Percentiles rank a stretch among this genome's conserved stretches.
phyloP scores from a whole-genome alignment of 2,797 vertebrate genomes.

The Channallabes apus region DNA sequence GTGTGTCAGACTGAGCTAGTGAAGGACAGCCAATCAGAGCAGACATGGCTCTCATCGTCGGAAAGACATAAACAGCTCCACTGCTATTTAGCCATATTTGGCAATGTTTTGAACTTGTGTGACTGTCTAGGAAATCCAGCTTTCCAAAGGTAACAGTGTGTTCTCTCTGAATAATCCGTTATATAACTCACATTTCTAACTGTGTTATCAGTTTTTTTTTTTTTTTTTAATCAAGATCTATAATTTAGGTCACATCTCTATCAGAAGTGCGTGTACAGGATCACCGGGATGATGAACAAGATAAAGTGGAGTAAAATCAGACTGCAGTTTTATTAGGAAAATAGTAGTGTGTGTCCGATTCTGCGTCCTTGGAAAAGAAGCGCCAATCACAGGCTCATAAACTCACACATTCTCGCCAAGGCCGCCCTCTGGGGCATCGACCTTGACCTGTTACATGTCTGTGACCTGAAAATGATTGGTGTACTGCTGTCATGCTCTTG shows the following conservation, averaged over 20 bases:
- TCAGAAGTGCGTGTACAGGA: too few species aligned
- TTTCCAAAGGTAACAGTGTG: conserved; percentile 17
- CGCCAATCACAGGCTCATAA: conserved; percentile 15
- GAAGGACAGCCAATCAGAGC: conserved; percentile 48
- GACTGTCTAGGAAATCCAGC: conserved; percentile 19
- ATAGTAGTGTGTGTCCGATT: neutral
- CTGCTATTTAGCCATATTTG: conserved; percentile 56
- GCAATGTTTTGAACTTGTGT: conserved; percentile 43
- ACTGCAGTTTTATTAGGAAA: neutral
- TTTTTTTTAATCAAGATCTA: neutral
- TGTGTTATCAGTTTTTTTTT: neutral
- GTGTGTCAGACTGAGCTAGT: conserved; percentile 26
- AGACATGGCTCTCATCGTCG: conserved; percentile 50
- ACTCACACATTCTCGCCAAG: conserved; percentile 23
- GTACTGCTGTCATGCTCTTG: conserved; percentile 45
- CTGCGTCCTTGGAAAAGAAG: neutral
- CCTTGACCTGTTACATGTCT: conserved; percentile 50
- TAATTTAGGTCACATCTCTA: neutral
- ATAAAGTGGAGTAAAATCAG: neutral
- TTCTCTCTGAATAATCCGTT: neutral
- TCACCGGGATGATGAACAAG: neutral
- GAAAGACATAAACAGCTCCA: conserved; percentile 48
- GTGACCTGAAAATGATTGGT: conserved; percentile 37
- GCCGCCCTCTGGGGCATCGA: conserved; percentile 52
- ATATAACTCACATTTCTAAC: neutral